phyloP scores from a whole-genome alignment of 2,113 vertebrate genomes.

The Leucosticte australis region DNA sequence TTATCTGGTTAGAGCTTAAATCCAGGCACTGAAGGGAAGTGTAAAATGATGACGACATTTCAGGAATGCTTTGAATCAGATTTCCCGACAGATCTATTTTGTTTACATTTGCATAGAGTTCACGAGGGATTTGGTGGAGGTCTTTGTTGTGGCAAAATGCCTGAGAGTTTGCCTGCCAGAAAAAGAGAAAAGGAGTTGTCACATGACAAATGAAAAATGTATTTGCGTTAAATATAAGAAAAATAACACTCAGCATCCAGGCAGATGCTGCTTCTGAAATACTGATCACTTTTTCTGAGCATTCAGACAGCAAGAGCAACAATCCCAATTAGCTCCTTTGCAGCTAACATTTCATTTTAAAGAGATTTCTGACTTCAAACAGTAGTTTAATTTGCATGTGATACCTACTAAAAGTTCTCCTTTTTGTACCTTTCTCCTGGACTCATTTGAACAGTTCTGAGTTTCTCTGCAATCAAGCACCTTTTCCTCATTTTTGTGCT shows the following conservation, averaged over 20 bases:
- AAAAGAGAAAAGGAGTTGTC: not conserved
- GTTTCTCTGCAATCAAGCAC: not conserved
- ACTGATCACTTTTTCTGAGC: not conserved
- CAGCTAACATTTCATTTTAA: not conserved
- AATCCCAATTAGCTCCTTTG: not conserved
- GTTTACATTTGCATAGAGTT: constrained; percentile 73
- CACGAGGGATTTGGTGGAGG: constrained; percentile 75
- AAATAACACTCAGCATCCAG: not conserved
- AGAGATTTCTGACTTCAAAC: not conserved
- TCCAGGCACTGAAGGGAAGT: constrained; percentile 77
- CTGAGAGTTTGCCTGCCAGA: constrained; percentile 77
- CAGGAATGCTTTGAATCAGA: constrained; percentile 80
- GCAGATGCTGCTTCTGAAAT: not conserved
- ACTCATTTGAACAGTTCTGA: not conserved
- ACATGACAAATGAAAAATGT: not conserved
- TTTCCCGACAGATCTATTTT: constrained; percentile 87
- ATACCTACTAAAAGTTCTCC: not conserved
- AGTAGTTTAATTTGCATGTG: not conserved
- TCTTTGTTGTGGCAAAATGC: constrained; percentile 79
- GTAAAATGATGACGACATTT: constrained; percentile 72
- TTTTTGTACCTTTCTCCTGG: not conserved
- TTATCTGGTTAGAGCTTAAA: constrained; percentile 85
- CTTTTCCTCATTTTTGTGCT: not conserved
- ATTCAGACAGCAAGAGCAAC: not conserved
- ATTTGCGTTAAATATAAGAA: not conserved